Base-by-base conservation (phyloP, 2,797 vertebrate species). In the Huso huso region DNA sequence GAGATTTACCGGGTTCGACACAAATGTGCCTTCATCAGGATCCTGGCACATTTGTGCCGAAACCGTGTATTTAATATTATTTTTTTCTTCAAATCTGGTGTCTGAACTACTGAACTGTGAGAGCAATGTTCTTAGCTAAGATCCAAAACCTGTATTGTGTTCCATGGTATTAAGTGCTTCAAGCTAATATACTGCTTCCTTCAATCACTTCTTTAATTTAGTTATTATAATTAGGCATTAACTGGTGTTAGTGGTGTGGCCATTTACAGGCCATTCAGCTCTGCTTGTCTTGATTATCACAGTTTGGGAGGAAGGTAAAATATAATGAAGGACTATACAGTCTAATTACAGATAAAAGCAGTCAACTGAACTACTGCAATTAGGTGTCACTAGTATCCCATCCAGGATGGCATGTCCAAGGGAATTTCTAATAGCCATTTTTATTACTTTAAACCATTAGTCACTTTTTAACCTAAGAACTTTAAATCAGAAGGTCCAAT, bases 141-240 rank as follows among this genome's bases (percentile, higher is more conserved):
- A 83, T 91, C 86, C 84, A 88, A 89, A 91, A 92, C 90, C 89
- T 91, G 86, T 82, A 89, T 92, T 93, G 88, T 89, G 92, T 93
- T 92, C 88, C 83, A 82, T 89, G 86, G 91, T 95, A 95, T 94
- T 92, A 95, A 95, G 92, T 89, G 90, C 86, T 88, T 88, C 86
- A 87, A 89, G 87, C 91, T 91, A 89, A 92, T 90, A 90, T 83
- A 84, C 87, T 84, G 83, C 87, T 90, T 92, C 90, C 89, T 89
- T 89, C 88, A 85, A 88, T 92, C 87, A 85, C 90, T 90, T 93
- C 93, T 96, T 95, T 97, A 97, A 99, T 98, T 96, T 95, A 95
- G 94, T 95, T 94, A 93, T 98, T 98, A 96, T 97, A 98, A 99
- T 98, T 96, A 98, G 94, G 92, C 94, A 96, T 96, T 98, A 98